Conservation (phyloP, 2,888 invertebrate species). For the Pycnomerus fuliginosus region DNA sequence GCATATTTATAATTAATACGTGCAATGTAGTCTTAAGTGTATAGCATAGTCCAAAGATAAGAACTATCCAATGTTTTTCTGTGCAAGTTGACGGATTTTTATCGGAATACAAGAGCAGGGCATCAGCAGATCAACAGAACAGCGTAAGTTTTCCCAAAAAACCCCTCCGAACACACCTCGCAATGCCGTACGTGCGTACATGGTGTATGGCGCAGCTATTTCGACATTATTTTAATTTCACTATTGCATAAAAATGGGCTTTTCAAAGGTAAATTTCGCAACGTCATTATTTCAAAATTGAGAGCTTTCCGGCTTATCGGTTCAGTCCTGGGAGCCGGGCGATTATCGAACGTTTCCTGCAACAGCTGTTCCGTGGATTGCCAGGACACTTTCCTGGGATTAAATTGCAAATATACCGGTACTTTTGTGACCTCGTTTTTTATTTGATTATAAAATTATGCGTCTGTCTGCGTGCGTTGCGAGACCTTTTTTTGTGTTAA, state of each 20-base stretch:
- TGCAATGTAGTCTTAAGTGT: constrained; percentile 32
- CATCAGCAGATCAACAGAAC: constrained; percentile 17
- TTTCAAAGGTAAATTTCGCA: constrained; percentile 16
- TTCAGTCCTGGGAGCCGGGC: constrained; percentile 11
- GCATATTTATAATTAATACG: constrained; percentile 16
- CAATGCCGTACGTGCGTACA: constrained; percentile 18
- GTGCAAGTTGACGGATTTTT: constrained; percentile 15
- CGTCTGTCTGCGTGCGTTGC: constrained; percentile 7
- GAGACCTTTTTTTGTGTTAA: constrained; percentile 6
- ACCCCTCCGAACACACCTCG: constrained; percentile 20
- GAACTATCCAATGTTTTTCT: constrained; percentile 39
- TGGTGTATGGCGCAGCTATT: constrained; percentile 29
- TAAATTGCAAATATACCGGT: constrained; percentile 19
- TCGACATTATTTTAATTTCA: constrained; percentile 28
- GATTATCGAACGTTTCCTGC: constrained; percentile 10
- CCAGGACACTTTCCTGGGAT: constrained; percentile 10
- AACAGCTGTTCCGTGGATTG: constrained; percentile 20
- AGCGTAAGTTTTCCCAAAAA: constrained; percentile 25
- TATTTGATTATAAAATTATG: constrained; percentile 10
- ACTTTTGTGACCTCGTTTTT: constrained; percentile 17
- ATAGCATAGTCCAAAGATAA: constrained; percentile 38
- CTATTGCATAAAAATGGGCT: constrained; percentile 21
- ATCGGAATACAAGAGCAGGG: not conserved
- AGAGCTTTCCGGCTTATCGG: constrained; percentile 1
- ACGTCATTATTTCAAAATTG: constrained; percentile 7